Percentiles rank a stretch among this genome's conserved stretches.
Evolutionary conservation across 2,113 vertebrate genomes (phyloP).

Genomic region (Calyptomena viridis): DNA sequence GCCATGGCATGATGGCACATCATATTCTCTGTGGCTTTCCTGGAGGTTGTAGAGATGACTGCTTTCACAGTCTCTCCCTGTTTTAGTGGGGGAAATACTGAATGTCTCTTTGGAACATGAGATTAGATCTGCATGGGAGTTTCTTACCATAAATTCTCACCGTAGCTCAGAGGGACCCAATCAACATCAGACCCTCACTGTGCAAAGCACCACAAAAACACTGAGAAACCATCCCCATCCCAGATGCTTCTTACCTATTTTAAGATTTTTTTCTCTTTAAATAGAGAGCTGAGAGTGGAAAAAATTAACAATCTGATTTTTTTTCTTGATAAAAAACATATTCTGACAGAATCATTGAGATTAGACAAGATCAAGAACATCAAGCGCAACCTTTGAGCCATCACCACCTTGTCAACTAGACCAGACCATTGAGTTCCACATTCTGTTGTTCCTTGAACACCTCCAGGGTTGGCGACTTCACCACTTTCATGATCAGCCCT

Average conservation of each 20-base stretch:
- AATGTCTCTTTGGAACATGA: accelerated
- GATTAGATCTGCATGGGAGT: background rate
- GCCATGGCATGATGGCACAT: background rate
- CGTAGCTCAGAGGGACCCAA: background rate
- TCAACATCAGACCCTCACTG: background rate
- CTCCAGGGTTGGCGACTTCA: background rate
- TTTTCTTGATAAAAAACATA: background rate
- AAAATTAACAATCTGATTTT: background rate
- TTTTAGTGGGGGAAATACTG: background rate
- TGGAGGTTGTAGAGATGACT: background rate
- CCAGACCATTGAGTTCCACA: background rate
- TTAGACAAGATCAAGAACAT: background rate
- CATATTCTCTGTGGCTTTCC: background rate
- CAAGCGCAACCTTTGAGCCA: accelerated
- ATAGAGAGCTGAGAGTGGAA: background rate
- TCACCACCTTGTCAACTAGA: too few relatives aligned
- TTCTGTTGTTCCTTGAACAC: background rate
- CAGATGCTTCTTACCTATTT: background rate
- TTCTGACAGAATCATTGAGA: background rate
- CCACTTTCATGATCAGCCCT: background rate
- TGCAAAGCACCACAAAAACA: background rate
- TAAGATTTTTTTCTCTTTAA: background rate
- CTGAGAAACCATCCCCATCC: background rate
- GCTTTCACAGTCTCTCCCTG: background rate
- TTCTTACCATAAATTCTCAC: background rate